Percentiles rank a stretch among this genome's conserved stretches.
phyloP scores from a whole-genome alignment of 2,797 vertebrate genomes.

The Rhabdomys pumilio region DNA sequence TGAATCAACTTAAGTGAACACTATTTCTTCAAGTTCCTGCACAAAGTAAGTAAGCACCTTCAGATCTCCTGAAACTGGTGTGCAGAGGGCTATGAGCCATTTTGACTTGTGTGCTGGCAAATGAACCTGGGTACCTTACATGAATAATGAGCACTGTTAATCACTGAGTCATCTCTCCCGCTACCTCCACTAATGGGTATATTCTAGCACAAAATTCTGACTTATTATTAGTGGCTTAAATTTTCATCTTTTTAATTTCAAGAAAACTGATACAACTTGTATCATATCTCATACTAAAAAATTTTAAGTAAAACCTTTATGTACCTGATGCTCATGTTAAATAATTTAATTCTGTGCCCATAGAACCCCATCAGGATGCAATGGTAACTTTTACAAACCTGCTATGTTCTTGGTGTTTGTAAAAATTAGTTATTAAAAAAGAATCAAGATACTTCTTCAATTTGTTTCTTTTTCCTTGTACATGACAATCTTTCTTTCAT shows the following conservation, averaged over 20 bases:
- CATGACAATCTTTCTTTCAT: conserved; percentile 70
- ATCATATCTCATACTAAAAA: conserved; percentile 86
- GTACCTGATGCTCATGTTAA: conserved; percentile 87
- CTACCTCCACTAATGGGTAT: not conserved
- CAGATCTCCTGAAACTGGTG: not conserved
- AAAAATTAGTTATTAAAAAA: conserved; percentile 72
- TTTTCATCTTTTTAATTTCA: conserved; percentile 76
- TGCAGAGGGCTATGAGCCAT: no score
- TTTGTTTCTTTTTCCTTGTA: conserved; percentile 78
- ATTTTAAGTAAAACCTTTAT: conserved; percentile 87
- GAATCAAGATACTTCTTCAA: conserved; percentile 77
- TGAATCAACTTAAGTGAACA: not conserved
- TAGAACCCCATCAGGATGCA: conserved; percentile 85
- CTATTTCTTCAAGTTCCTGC: not conserved
- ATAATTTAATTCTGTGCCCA: conserved; percentile 89
- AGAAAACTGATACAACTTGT: conserved; percentile 70
- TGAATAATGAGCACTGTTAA: not conserved
- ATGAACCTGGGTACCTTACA: not conserved
- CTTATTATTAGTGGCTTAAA: conserved; percentile 47
- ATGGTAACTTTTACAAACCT: conserved; percentile 87
- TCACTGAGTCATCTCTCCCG: no score
- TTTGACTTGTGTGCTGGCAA: not conserved
- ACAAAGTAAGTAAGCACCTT: not conserved
- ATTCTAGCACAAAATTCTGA: not conserved
- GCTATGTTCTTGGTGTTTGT: conserved; percentile 80